Evolutionary conservation across 2,797 vertebrate genomes (phyloP), one percentile per base, ranked within the genome.

Genomic region (Cichlasoma orientale): DNA sequence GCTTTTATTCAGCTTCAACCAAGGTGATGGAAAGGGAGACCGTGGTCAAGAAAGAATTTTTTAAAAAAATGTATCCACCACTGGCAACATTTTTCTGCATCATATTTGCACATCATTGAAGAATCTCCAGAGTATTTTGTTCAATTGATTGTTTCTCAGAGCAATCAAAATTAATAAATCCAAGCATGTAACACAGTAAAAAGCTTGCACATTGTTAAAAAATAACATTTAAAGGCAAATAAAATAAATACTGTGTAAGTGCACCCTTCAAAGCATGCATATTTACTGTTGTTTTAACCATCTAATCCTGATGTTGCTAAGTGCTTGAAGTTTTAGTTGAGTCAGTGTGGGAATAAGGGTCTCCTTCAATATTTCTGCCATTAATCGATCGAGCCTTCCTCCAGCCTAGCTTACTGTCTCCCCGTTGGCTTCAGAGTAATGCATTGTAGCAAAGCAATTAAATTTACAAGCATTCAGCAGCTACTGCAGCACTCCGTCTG

Each of bases 401-500:
- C 54, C 83, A 57, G 70, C 80, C 38, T 47, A 38, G 18, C 87
- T 76, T 23, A 6, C 84, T 59, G 80, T 80, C 89, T 88, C 86
- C 82, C 80, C n/a, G 2, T 70, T 80, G 89, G 82, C 72, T 52
- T 84, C 57, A 7, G 63, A 68, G 70, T 86, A 87, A 88, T 89
- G 86, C 85, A 74, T 74, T 29, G 80, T 68, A 87, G 77, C 29
- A 38, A 77, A 87, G 78, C 87, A 92, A 90, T 92, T 89, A 80
- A 31, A 87, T 92, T 91, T 85, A 78, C 86, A 79, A 85, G 81
- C 88, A 66, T 90, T 90, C 86, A 87, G 89, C 77, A 83, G 90
- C 80, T 57, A 78, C 74, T 47, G 57, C 82, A 79, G 79, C 63
- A 12, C 77, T 75, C 66, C 25, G 14, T 86, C 70, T 84, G 61